phyloP scores from a whole-genome alignment of 1,140 invertebrate species.

The Drosophila tani region DNA sequence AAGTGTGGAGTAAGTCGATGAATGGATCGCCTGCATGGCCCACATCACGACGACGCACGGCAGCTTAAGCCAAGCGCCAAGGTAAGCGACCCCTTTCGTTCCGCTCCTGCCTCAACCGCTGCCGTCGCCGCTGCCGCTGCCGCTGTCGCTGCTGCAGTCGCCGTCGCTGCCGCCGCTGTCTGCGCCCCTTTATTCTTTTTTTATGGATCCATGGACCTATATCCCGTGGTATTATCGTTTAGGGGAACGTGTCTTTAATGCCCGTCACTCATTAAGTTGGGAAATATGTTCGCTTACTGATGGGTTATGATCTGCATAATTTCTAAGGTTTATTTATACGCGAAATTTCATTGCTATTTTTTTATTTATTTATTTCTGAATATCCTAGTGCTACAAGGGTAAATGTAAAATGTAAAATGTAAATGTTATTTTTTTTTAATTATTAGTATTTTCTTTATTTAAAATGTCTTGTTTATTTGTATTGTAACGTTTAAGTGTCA shows the following conservation, averaged over 20 bases:
- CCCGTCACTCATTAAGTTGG: slow-evolving; percentile 19
- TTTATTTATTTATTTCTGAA: background rate
- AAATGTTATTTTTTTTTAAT: too few relatives aligned
- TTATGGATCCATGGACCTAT: slow-evolving; percentile 5
- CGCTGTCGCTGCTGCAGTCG: background rate
- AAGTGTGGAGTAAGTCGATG: slow-evolving; percentile 64
- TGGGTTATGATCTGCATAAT: slow-evolving; percentile 7
- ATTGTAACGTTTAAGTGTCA: too few relatives aligned
- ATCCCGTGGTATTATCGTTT: slow-evolving; percentile 9
- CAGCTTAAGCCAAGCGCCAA: slow-evolving; percentile 84
- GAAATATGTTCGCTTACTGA: slow-evolving; percentile 10
- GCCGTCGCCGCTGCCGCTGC: background rate
- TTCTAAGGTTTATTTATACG: background rate
- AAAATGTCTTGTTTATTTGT: too few relatives aligned
- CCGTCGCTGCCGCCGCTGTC: slow-evolving; percentile 12
- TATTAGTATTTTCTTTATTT: too few relatives aligned
- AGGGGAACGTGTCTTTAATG: slow-evolving; percentile 19
- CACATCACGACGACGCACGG: slow-evolving; percentile 83
- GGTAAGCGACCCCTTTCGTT: slow-evolving; percentile 61
- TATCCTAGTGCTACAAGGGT: too few relatives aligned
- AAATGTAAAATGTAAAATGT: too few relatives aligned
- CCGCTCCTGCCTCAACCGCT: background rate
- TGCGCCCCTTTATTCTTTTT: slow-evolving; percentile 6
- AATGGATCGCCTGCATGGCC: slow-evolving; percentile 84
- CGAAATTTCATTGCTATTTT: background rate